Conservation (phyloP, 2,113 vertebrate species). For the Ceyx margarethae region DNA sequence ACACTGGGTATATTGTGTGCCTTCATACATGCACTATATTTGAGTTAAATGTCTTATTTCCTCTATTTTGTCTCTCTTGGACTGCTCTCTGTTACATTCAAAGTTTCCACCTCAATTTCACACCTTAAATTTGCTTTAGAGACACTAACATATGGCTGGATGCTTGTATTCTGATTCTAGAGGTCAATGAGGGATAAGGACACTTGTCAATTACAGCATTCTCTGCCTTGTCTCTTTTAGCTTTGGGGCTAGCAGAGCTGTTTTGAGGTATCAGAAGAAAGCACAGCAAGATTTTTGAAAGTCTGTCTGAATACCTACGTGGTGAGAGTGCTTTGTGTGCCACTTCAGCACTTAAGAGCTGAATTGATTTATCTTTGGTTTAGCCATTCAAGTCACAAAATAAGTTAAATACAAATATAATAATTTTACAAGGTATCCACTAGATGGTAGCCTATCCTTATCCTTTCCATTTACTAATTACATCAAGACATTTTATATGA, state of each 20-base stretch:
- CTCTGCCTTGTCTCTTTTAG: slow-evolving; percentile 10
- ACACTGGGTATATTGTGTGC: background rate
- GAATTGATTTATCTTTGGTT: slow-evolving; percentile 29
- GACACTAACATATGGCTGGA: background rate
- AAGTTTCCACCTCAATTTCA: background rate
- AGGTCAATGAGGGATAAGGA: slow-evolving; percentile 45
- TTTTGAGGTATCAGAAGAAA: slow-evolving; percentile 53
- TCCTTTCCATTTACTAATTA: slow-evolving; percentile 26
- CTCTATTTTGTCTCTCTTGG: background rate
- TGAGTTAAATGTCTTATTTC: background rate
- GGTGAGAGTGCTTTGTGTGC: slow-evolving; percentile 44
- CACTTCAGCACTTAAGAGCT: background rate
- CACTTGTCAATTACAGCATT: slow-evolving; percentile 18
- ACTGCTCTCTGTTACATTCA: background rate
- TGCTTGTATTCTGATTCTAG: slow-evolving; percentile 41
- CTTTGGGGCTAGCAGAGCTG: slow-evolving; percentile 40
- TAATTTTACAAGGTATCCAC: slow-evolving; percentile 53
- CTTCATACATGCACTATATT: background rate
- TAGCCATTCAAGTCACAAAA: slow-evolving; percentile 51
- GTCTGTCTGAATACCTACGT: slow-evolving; percentile 27
- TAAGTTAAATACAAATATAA: slow-evolving; percentile 16
- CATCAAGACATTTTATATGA: background rate
- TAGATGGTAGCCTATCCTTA: slow-evolving; percentile 74
- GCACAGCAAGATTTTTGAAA: slow-evolving; percentile 32
- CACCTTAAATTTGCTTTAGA: background rate